Conservation (phyloP, 1,140 invertebrate species). For the Frieseomelitta varia region DNA sequence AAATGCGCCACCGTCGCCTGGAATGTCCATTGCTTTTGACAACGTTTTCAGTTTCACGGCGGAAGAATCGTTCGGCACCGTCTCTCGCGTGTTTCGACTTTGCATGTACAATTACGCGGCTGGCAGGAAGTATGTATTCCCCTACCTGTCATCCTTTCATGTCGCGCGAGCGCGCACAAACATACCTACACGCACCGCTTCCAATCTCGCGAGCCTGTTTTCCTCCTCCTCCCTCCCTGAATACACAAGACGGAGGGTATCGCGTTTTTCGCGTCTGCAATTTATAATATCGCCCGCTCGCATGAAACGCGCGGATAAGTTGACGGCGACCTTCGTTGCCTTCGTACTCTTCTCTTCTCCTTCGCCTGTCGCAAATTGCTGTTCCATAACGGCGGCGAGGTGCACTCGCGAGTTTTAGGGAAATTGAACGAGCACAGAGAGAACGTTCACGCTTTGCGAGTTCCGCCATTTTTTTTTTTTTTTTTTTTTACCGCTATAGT, state of each 20-base stretch:
- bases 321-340: constrained; percentile 2
- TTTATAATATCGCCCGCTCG: constrained; percentile 33
- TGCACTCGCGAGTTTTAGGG: not conserved
- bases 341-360: not conserved
- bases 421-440: too few relatives aligned
- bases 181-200: not conserved
- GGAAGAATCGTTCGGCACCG: not conserved
- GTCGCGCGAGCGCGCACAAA: not conserved
- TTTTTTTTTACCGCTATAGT: too few relatives aligned
- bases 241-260: not conserved
- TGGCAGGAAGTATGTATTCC: constrained; percentile 2
- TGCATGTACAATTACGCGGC: constrained; percentile 6
- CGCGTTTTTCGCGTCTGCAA: constrained; percentile 26
- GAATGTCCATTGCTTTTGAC: constrained; percentile 2
- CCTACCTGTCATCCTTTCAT: constrained; percentile 16
- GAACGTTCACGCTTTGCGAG: too few relatives aligned
- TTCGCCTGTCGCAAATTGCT: constrained; percentile 23
- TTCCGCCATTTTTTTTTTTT: too few relatives aligned
- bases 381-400: constrained; percentile 9
- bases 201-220: not conserved
- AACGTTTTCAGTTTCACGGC: not conserved
- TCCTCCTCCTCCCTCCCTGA: not conserved
- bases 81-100: not conserved
- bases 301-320: constrained; percentile 7
- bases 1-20: not conserved